Base-by-base conservation (phyloP, 2,888 invertebrate species). In the Papilio protenor region DNA sequence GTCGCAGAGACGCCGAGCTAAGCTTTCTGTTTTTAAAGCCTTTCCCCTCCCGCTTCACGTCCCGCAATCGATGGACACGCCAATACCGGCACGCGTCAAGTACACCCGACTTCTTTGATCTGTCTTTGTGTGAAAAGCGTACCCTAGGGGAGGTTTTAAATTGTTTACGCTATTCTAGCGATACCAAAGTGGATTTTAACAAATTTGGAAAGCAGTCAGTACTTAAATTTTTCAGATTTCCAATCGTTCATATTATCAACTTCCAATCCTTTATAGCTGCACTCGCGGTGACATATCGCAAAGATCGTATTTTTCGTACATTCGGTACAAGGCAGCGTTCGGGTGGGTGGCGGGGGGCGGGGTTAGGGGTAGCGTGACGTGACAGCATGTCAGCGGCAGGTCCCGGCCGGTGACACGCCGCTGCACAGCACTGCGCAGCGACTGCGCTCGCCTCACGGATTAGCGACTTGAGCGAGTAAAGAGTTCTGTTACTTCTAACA, bases 21-120 rank as follows among this genome's bases (percentile, higher is more conserved):
- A 87, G 87, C 89, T 89, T 90, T 82, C 83, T 85, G 83, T 87
- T 88, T 88, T 88, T 87, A 88, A 87, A 87, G 85, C 86, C 86
- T 87, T 87, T 81, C 79, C 84, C 85, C 78, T 59, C 69, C 16
- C 16, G 16, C 88, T 79, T 85, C 77, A 78, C 82, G 75, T 81
- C 80, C 82, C 82, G 85, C 92, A 93, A 94, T 93, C 93, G 94
- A 94, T 93, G 93, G 91, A 88, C 93, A 93, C 90, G 90, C 92
- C 89, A 90, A 89, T 88, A 89, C 91, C 21, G 57, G 57, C 21
- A 89, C 86, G 87, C 92, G 92, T 93, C 92, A 92, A 93, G 91
- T 93, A 93, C 92, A 92, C 91, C 91, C 89, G 88, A 91, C 90
- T 90, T 90, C 92, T 93, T 92, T 92, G 92, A 92, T 89, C 89